Evolutionary conservation across 2,888 invertebrate species (phyloP).

Genomic region (Scrobipalpa atriplicella): DNA sequence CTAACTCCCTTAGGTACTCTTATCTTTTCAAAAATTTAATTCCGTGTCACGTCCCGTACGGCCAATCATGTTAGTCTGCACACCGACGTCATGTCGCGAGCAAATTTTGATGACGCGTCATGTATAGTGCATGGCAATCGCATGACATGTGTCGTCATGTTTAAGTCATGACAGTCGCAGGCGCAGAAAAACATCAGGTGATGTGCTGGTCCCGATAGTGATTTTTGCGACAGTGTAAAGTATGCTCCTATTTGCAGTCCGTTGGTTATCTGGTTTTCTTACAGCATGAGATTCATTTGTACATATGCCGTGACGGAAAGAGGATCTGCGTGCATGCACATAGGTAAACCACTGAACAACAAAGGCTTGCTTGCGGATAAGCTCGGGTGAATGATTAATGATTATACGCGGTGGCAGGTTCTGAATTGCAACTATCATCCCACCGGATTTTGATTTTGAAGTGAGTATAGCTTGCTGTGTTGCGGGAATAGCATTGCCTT

Average conservation of each 20-base stretch:
- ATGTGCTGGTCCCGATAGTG: conserved; percentile 1
- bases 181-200: conserved; percentile 28
- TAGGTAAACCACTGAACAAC: too few relatives aligned
- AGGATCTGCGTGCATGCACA: too few relatives aligned
- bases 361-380: too few relatives aligned
- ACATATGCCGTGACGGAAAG: too few relatives aligned
- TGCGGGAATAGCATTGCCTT: too few relatives aligned
- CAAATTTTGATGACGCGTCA: conserved; percentile 33
- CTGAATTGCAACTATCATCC: too few relatives aligned
- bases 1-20: too few relatives aligned
- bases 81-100: conserved; percentile 12
- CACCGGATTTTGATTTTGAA: too few relatives aligned
- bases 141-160: conserved; percentile 60
- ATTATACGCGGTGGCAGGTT: too few relatives aligned
- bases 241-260: neutral
- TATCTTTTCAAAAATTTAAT: neutral
- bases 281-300: too few relatives aligned
- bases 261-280: neutral
- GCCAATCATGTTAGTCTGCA: conserved; percentile 2
- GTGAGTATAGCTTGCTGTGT: too few relatives aligned
- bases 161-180: conserved; percentile 46
- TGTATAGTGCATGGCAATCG: conserved; percentile 49
- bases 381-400: too few relatives aligned
- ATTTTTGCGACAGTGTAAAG: neutral
- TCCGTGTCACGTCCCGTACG: neutral